Evolutionary conservation across 2,113 vertebrate species (phyloP), one percentile per base, ranked within the genome.

Genomic region (Mesocricetus auratus): DNA sequence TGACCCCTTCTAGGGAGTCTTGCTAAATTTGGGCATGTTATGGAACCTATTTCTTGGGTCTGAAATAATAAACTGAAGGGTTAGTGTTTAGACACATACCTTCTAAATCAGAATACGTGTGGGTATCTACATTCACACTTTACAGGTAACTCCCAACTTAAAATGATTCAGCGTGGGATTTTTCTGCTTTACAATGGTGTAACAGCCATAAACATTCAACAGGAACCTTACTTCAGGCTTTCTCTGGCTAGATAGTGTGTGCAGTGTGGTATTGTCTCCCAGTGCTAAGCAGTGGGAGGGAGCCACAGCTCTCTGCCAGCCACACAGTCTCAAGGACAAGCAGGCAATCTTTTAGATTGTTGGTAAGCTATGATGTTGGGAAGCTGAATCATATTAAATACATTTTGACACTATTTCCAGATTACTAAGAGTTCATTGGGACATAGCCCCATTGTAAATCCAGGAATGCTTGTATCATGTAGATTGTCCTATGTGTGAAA

Each of bases 1-100:
- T 81, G 7, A 88, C 60, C 77, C 31, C 79, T 94, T 95, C 68
- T 88, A 64, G 82, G 39, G 78, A 79, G 71, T 73, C 69, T 93
- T 68, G 86, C 77, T 88, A 95, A 94, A 85, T 75, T 78, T 90
- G 29, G 75, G 17, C 8, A 77, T 94, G 77, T 73, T 62, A 60
- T 73, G 93, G 22, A 50, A 45, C 86, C 31, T 92, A 45, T 92
- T 87, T 93, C 81, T 36, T 93, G 90, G 22, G 22, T 81, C 74
- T 78, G 31, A 17, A 90, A 92, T 53, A 78, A 73, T 60, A 64
- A 83, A 58, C 29, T 21, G 62, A 75, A 96, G 17, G 8, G 19
- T 88, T 39, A 42, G 16, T 89, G 36, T 87, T 68, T 86, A 93
- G 58, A 74, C 26, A 94, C 4, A 53, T 79, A 53, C 26, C 75